Evolutionary conservation across 2,797 vertebrate genomes (phyloP), one percentile per base, ranked within the genome.

Genomic region (Darevskia nairensis): DNA sequence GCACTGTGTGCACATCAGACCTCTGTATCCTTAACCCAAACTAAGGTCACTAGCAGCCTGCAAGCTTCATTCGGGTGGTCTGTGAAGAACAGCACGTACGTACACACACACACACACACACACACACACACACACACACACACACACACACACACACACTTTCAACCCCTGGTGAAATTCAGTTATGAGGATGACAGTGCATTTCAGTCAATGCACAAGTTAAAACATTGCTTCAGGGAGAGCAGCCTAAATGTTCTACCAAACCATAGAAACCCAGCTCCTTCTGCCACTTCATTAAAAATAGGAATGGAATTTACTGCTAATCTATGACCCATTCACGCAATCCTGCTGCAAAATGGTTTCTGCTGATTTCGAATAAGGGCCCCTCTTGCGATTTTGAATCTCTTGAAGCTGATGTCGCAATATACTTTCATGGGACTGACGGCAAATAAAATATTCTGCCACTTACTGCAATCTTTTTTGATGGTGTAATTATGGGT

Each of bases 361-460:
- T 89, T 91, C 94, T 91, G 84, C 94, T 90, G 86, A 92, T 94
- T 95, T 92, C 89, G 92, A 93, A 95, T 93, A 94, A 92, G 91
- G 77, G 25, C 59, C 84, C 41, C 93, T 94, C 94, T 93, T 93
- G 94, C 93, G 94, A 94, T 87, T 92, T 89, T 89, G 88, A 96
- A 95, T 96, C 93, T 93, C 93, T 95, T 93, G 92, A 95, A 93
- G 92, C 92, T 91, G 92, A 90, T 90, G 88, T 92, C 94, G 79
- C 46, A 87, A 94, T 95, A 93, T 94, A 90, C 89, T 90, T 86
- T 90, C 90, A 94, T 91, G 81, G 87, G 88, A 95, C 88, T 95
- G 95, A 95, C 0, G 1, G 90, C 17, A 90, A 92, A 93, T 93
- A 88, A 95, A 96, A 93, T 94, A 92, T 94, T 96, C 93, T 91